These are phyloP conservation scores for Gonatopus flavifemur DNA, from an alignment of 1,140 invertebrate genomes.

Conservation along the genomic window DNA sequence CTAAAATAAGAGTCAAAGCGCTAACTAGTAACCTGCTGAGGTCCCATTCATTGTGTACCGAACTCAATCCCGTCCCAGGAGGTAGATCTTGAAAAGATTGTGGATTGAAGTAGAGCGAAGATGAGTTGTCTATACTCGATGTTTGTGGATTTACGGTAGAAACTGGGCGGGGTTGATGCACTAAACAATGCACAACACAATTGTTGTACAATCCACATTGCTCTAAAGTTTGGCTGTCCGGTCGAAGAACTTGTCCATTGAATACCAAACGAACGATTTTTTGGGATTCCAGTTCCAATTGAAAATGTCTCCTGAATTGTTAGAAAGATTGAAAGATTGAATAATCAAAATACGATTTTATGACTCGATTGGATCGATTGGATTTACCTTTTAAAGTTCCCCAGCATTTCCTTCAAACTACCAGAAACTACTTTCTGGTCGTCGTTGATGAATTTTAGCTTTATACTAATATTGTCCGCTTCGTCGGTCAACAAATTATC, in stretches of 20 bases:
- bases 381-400: constrained; percentile 82
- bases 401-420: constrained; percentile 72
- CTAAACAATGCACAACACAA: constrained; percentile 85
- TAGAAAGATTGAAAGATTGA: constrained; percentile 15
- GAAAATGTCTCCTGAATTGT: constrained; percentile 79
- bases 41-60: constrained; percentile 57
- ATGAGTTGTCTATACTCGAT: constrained; percentile 35
- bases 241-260: constrained; percentile 80
- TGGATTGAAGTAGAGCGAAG: constrained; percentile 45
- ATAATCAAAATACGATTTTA: constrained; percentile 6
- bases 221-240: constrained; percentile 74
- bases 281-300: constrained; percentile 72
- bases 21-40: constrained; percentile 59
- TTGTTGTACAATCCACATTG: constrained; percentile 81
- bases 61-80: constrained; percentile 45
- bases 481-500: constrained; percentile 19
- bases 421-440: constrained; percentile 79
- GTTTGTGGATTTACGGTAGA: constrained; percentile 26
- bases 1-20: constrained; percentile 52
- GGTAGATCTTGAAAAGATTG: constrained; percentile 46
- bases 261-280: constrained; percentile 83
- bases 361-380: neutral
- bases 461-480: constrained; percentile 67
- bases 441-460: constrained; percentile 86
- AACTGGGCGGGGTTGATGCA: constrained; percentile 62